Conservation (phyloP, 2,888 invertebrate species). For the Chydorus sphaericus region DNA sequence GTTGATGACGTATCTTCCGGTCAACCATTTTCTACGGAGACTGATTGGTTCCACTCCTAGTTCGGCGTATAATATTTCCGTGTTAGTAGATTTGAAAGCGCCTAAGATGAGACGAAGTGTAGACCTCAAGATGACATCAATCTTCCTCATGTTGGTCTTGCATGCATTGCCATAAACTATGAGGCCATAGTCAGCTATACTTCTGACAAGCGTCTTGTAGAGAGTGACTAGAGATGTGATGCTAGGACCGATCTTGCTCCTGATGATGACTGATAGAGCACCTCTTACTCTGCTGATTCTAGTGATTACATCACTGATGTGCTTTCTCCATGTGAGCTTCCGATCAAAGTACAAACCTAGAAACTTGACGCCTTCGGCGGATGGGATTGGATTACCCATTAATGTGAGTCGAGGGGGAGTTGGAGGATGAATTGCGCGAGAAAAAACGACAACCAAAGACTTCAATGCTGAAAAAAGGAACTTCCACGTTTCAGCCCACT, state of each 20-base stretch:
- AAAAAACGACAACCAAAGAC: neutral
- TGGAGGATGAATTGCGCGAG: neutral
- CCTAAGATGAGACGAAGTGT: neutral
- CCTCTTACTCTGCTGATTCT: neutral
- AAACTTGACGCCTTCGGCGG: neutral
- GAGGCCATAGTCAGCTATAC: neutral
- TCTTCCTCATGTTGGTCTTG: neutral
- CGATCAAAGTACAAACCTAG: neutral
- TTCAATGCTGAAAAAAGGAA: neutral
- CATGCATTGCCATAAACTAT: neutral
- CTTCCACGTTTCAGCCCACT: neutral
- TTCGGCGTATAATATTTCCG: neutral
- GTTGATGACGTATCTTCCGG: neutral
- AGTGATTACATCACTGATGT: neutral
- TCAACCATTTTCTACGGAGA: neutral
- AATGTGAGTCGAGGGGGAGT: neutral
- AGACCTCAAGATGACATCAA: neutral
- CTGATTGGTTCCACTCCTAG: neutral
- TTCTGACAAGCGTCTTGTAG: neutral
- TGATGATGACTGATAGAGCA: neutral
- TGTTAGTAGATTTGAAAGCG: neutral
- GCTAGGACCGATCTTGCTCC: neutral
- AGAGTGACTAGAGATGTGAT: neutral
- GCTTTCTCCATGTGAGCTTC: neutral
- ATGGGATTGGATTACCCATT: neutral